Base-by-base conservation (phyloP, 2,113 vertebrate genomes). In the Clinocottus analis region DNA sequence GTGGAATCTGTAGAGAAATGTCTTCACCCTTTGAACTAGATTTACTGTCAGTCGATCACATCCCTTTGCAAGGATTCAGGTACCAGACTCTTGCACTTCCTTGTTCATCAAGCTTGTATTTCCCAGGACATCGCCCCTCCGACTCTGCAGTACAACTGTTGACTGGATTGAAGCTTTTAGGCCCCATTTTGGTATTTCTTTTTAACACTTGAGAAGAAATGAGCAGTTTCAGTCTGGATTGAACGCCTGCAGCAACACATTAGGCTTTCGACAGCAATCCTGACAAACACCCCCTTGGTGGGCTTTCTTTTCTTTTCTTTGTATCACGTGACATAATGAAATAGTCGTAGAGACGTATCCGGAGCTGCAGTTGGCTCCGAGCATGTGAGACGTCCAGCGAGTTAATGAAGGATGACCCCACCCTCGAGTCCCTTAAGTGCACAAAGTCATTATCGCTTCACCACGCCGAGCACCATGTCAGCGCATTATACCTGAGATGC, bases 321-420 rank as follows among this genome's bases (percentile, higher is more conserved):
- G 13, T 62, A 33, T 21, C 14, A 56, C 27, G n/a, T 27, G n/a
- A 74, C 67, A 16, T 23, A 23, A 33, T 27, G 6, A 16, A 68
- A 19, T 75, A 82, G 77, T 77, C 39, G 33, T 62, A 68, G 16
- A 75, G 70, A 65, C 58, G 2, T 47, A 35, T 51, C 72, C 73
- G 49, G 51, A 71, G 68, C 53, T 69, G 25, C n/a, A 37, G 75
- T 64, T 33, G 71, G 62, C 72, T 69, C 73, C 33, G 4, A 78
- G 51, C 41, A 39, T 78, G 31, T 68, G n/a, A 68, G 68, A 77
- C 49, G 71, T 72, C 23, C 21, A 77, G 58, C 1, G 27, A 82
- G 81, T 85, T 85, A 83, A 85, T 86, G 77, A 75, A 19, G 31
- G 67, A 72, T 59, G 82, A 86, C 65, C 84, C 80, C 84, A 78